Evolutionary conservation across 2,888 invertebrate species (phyloP).

Genomic region (Tetragnatha montana): DNA sequence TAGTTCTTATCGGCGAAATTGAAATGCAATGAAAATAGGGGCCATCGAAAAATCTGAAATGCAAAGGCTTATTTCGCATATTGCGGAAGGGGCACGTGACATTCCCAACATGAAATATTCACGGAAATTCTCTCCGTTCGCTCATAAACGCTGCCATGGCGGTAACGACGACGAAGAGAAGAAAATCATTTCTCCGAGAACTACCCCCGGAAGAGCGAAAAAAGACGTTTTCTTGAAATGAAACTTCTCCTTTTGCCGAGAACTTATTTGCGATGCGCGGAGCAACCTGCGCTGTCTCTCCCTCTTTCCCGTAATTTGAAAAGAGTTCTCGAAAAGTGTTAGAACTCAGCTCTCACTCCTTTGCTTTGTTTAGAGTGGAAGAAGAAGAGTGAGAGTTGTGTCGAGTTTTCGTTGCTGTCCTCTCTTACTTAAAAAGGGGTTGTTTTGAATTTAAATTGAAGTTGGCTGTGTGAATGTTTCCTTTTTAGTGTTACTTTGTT

Average conservation of each 20-base stretch:
- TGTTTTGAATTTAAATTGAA: too few relatives aligned
- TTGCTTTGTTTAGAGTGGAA: too few relatives aligned
- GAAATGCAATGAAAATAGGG: slow-evolving; percentile 33
- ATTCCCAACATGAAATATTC: slow-evolving; percentile 52
- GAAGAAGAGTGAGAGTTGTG: too few relatives aligned
- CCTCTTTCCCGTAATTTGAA: not conserved
- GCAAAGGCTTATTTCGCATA: slow-evolving; percentile 20
- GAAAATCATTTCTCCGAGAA: slow-evolving; percentile 22
- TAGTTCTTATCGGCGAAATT: slow-evolving; percentile 34
- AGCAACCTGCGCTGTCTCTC: not conserved
- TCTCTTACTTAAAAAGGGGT: too few relatives aligned
- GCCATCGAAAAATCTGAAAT: slow-evolving; percentile 17
- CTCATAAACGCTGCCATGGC: slow-evolving; percentile 41
- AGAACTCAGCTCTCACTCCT: too few relatives aligned
- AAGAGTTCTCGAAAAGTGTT: not conserved
- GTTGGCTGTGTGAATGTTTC: not conserved
- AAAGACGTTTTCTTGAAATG: slow-evolving; percentile 33
- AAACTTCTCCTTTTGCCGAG: not conserved
- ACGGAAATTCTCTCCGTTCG: slow-evolving; percentile 39
- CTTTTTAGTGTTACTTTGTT: not conserved
- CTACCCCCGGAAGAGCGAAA: not conserved
- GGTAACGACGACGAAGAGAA: not conserved
- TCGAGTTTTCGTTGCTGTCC: too few relatives aligned
- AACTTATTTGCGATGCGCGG: slow-evolving; percentile 31
- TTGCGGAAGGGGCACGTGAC: not conserved